These are phyloP conservation scores for Ametastegia equiseti DNA, from an alignment of 2,888 invertebrate species.

Conservation along the genomic window DNA sequence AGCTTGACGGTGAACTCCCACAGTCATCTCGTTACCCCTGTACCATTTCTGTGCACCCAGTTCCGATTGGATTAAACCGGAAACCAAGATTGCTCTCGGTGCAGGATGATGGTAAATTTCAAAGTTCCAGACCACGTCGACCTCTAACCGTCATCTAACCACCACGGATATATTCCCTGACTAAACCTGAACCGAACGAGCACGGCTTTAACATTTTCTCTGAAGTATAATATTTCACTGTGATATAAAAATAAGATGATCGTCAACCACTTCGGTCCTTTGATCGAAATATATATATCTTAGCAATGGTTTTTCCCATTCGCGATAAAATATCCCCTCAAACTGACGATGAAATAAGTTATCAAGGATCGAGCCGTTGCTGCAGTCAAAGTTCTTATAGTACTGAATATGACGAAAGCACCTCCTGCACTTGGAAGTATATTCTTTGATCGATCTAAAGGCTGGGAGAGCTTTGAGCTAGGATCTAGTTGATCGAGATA, in stretches of 20 bases:
- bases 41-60: slow-evolving; percentile 17
- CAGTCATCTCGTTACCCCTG: slow-evolving; percentile 31
- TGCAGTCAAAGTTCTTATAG: too few species aligned
- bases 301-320: too few species aligned
- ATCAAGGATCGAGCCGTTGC: too few species aligned
- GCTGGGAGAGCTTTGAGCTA: background rate
- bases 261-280: too few species aligned
- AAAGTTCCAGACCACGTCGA: slow-evolving; percentile 42
- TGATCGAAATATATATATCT: too few species aligned
- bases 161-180: background rate
- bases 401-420: background rate
- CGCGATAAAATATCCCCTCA: too few species aligned
- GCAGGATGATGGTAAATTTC: slow-evolving; percentile 36
- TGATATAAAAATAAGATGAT: slow-evolving; percentile 1
- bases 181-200: background rate
- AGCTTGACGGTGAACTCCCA: slow-evolving; percentile 16
- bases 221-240: background rate
- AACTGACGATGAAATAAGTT: too few species aligned
- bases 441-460: background rate
- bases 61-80: slow-evolving; percentile 47
- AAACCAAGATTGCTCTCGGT: slow-evolving; percentile 38
- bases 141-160: slow-evolving; percentile 25
- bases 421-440: background rate
- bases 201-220: background rate
- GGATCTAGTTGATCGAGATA: background rate